Percentiles rank a stretch among this genome's conserved stretches.
These are phyloP conservation scores for Drosophila miranda DNA, from an alignment of 1,140 invertebrate species.

Conservation along the genomic window DNA sequence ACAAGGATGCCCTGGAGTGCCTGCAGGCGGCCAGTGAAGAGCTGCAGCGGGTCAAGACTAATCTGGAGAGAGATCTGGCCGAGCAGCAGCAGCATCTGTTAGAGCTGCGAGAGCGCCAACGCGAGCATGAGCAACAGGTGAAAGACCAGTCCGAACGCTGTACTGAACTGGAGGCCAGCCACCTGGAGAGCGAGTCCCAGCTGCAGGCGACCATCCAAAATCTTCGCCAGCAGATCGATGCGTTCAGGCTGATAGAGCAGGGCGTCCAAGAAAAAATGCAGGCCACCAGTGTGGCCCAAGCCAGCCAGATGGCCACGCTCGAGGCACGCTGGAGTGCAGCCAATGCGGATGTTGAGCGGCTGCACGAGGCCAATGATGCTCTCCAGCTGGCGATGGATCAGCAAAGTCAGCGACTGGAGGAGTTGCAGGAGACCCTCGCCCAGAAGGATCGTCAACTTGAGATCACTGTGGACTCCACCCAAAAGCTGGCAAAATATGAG, in stretches of 20 bases:
- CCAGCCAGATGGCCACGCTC: constrained; percentile 39
- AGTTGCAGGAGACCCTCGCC: constrained; percentile 41
- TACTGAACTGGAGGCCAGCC: constrained; percentile 24
- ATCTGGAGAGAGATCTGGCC: constrained; percentile 39
- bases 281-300: constrained; percentile 15
- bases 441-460: constrained; percentile 26
- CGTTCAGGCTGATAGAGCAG: constrained; percentile 18
- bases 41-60: constrained; percentile 22
- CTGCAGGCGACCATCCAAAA: constrained; percentile 34
- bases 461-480: constrained; percentile 14
- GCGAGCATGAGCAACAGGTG: constrained; percentile 38
- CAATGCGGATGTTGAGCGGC: constrained; percentile 56
- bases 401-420: constrained; percentile 32
- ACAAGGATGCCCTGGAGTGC: constrained; percentile 55
- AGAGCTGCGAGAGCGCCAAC: constrained; percentile 31
- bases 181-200: constrained; percentile 13
- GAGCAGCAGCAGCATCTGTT: constrained; percentile 43
- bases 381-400: constrained; percentile 64
- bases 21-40: constrained; percentile 40
- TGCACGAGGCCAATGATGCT: constrained; percentile 70
- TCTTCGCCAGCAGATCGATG: constrained; percentile 38
- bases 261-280: constrained; percentile 48
- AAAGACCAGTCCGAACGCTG: constrained; percentile 43
- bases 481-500: constrained; percentile 55
- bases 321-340: constrained; percentile 58